Evolutionary conservation across 2,113 vertebrate species (phyloP).

Genomic region (human): DNA sequence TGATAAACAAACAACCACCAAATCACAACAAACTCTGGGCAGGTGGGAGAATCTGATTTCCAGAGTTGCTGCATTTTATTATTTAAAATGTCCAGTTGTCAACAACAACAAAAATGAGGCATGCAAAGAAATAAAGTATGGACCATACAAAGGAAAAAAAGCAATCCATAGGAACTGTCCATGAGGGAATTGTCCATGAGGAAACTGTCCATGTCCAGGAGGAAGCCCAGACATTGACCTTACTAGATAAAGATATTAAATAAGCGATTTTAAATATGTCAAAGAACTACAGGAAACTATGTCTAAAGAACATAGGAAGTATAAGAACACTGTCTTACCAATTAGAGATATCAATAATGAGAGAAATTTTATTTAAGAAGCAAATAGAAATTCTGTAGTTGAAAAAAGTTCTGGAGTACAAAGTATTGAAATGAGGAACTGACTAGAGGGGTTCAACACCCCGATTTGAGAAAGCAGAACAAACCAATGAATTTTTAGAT

Average conservation of each 20-base stretch:
- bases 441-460: background rate
- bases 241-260: background rate
- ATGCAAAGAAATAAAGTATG: background rate
- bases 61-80: background rate
- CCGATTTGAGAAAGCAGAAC: background rate
- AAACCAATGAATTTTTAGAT: background rate
- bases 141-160: background rate
- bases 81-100: background rate
- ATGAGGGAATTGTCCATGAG: background rate
- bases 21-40: background rate
- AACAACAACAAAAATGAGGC: background rate
- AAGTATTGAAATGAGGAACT: background rate
- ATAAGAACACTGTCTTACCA: background rate
- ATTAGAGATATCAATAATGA: background rate
- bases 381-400: background rate
- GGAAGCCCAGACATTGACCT: background rate
- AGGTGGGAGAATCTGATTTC: background rate
- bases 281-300: background rate
- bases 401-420: background rate
- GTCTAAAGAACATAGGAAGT: background rate
- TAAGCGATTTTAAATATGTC: background rate
- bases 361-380: background rate
- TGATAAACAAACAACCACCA: background rate
- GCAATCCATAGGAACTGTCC: background rate
- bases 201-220: background rate